Base-by-base conservation (phyloP, 2,888 invertebrate species). In the Morpho helenor region DNA sequence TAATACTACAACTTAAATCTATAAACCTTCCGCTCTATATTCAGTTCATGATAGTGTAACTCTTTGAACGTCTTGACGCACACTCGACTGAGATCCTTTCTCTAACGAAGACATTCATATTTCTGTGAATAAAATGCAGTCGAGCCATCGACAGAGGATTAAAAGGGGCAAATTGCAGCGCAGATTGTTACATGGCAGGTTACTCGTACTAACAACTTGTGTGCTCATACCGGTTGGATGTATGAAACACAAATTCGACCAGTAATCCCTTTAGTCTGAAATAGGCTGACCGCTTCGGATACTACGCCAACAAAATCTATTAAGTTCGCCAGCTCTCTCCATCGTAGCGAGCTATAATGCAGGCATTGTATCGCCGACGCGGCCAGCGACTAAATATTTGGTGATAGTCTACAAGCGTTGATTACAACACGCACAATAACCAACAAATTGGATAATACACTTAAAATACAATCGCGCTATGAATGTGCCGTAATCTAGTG, bases 361-460 rank as follows among this genome's bases (percentile, higher is more conserved):
- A 76, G 74, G 74, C 78, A 74, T 77, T 82, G 81, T 79, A 78
- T 71, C 74, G 72, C 75, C 75, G 71, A 71, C 74, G 67, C 74
- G 67, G 75, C 69, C 76, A 75, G 75, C 80, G 79, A 73, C 80
- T 82, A 79, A 84, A 79, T 83, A 77, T 69, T 74, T 75, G 77
- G 74, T 71, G 80, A 77, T 78, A 80, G 77, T 75, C 78, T 74
- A 77, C 82, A 75, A 75, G 78, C 81, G 77, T 81, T 82, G 87
- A 88, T 89, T 87, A 88, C 80, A 82, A 75, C 86, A 89, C 91
- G 90, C 89, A 91, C 91, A 90, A 91, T 91, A 91, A 87, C 91
- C 82, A 81, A 84, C 89, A 91, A 91, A 92, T 92, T 92, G 92
- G 92, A 92, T 92, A 92, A 92, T 92, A 92, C 92, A 92, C 92